A percentile compares a stretch with the other conserved stretches of the same genome.
Evolutionary conservation across 2,888 invertebrate species (phyloP).

Genomic region (Ptychoptera contaminata): DNA sequence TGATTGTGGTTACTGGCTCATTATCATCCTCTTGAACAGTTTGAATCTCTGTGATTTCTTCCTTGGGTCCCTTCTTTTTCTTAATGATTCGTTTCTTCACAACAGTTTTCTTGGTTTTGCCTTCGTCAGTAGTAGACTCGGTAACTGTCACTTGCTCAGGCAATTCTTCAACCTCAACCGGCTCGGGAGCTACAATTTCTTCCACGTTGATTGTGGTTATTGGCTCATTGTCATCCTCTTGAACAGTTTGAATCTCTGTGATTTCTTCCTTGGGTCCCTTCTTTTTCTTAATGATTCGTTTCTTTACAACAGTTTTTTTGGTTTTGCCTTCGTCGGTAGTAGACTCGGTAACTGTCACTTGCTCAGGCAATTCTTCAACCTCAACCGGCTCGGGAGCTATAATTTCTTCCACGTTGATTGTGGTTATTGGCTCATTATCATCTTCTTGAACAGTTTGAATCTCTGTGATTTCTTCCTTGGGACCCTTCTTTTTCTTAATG

Average conservation of each 20-base stretch:
- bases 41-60: conserved; percentile 21
- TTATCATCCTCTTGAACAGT: conserved; percentile 20
- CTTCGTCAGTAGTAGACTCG: neutral
- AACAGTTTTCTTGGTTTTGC: conserved; percentile 15
- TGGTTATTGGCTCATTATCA: conserved; percentile 23
- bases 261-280: conserved; percentile 20
- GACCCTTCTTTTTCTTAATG: conserved; percentile 24
- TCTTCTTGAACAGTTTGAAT: conserved; percentile 23
- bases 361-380: conserved; percentile 10
- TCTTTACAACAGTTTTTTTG: conserved; percentile 21
- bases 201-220: conserved; percentile 20
- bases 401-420: conserved; percentile 12
- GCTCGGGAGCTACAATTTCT: conserved; percentile 12
- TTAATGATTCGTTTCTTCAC: conserved; percentile 16
- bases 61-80: conserved; percentile 21
- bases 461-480: conserved; percentile 24
- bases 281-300: conserved; percentile 23
- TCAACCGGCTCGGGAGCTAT: conserved; percentile 8
- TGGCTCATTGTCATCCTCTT: conserved; percentile 25
- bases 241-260: conserved; percentile 26
- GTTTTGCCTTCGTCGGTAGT: conserved; percentile 14
- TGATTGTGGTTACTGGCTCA: conserved; percentile 25
- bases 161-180: conserved; percentile 10
- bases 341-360: conserved; percentile 20
- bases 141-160: conserved; percentile 9